These are phyloP conservation scores for Tapirus indicus DNA, from an alignment of 2,797 vertebrate genomes.

Conservation along the genomic window DNA sequence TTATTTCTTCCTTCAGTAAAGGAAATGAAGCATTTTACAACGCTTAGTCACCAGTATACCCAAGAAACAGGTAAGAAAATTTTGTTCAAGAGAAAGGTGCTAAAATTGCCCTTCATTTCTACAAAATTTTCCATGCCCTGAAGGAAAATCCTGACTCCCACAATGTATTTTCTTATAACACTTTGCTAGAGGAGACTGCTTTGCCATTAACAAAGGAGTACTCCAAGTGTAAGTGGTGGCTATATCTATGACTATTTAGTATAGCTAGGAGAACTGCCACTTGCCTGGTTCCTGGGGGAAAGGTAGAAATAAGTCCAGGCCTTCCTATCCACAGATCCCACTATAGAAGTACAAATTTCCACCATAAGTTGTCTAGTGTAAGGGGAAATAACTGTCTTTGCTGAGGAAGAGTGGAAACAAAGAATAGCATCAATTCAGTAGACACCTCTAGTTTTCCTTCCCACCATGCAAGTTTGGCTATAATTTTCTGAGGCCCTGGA, in stretches of 20 bases:
- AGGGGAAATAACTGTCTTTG: background rate
- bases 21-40: background rate
- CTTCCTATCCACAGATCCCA: background rate
- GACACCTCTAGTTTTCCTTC: background rate
- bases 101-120: background rate
- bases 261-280: background rate
- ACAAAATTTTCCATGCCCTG: background rate
- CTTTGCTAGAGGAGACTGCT: background rate
- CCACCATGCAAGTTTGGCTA: background rate
- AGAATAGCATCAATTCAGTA: background rate
- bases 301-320: background rate
- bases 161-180: background rate
- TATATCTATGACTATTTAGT: background rate
- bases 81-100: background rate
- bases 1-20: background rate
- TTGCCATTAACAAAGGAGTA: background rate
- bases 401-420: background rate
- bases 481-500: background rate
- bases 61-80: background rate
- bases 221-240: background rate
- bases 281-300: background rate
- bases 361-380: background rate
- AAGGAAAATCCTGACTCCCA: background rate
- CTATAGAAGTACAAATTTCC: background rate
- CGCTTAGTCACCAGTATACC: background rate